Evolutionary conservation across 2,113 vertebrate species (phyloP).

Genomic region (Oryzias woworae): DNA sequence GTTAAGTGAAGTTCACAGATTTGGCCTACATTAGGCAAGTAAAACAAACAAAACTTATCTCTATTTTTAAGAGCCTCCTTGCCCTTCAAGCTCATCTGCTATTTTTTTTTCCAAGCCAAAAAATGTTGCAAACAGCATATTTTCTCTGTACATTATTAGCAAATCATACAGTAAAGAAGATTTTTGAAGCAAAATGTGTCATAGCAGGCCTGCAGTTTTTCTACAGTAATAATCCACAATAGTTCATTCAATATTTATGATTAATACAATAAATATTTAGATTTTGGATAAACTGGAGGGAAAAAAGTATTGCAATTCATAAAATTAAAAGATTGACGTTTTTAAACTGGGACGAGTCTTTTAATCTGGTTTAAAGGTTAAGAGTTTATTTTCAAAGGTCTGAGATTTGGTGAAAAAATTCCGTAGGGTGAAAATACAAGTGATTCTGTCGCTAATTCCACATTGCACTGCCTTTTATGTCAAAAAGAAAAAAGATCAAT

Average conservation of each 20-base stretch:
- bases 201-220: slow-evolving; percentile 45
- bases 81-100: slow-evolving; percentile 55
- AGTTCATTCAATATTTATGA: slow-evolving; percentile 49
- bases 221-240: slow-evolving; percentile 48
- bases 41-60: slow-evolving; percentile 68
- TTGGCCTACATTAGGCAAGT: slow-evolving; percentile 57
- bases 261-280: not conserved
- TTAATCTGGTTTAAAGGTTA: slow-evolving; percentile 25
- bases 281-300: not conserved
- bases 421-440: slow-evolving; percentile 34
- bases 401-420: slow-evolving; percentile 16
- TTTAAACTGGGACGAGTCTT: slow-evolving; percentile 13
- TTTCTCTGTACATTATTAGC: slow-evolving; percentile 73
- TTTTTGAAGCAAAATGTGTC: slow-evolving; percentile 46
- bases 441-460: slow-evolving; percentile 47
- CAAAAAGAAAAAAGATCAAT: slow-evolving; percentile 50
- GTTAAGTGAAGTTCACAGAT: slow-evolving; percentile 72
- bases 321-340: slow-evolving; percentile 23
- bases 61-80: slow-evolving; percentile 55
- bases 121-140: slow-evolving; percentile 59
- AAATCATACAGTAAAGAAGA: slow-evolving; percentile 49
- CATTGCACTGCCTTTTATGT: slow-evolving; percentile 47
- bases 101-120: slow-evolving; percentile 33
- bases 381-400: slow-evolving; percentile 25
- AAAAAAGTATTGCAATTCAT: not conserved